Percentiles rank a stretch among this genome's conserved stretches.
phyloP scores from a whole-genome alignment of 2,113 vertebrate species.

The Propithecus coquereli region DNA sequence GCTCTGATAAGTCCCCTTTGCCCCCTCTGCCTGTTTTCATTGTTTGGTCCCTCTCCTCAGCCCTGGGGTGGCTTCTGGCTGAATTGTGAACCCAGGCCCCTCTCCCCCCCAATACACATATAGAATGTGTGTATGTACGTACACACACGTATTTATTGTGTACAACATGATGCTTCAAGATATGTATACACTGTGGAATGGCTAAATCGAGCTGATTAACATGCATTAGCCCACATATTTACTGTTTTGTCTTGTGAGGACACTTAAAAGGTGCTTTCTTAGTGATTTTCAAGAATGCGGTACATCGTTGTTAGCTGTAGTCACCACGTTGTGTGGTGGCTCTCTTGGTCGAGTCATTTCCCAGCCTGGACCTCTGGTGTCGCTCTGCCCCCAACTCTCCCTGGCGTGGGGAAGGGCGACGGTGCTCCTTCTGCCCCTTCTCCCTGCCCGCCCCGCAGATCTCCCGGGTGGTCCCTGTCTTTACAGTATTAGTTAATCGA shows the following conservation, averaged over 20 bases:
- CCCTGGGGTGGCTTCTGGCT: background rate
- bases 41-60: background rate
- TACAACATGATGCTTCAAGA: background rate
- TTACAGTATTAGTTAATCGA: background rate
- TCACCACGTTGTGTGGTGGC: no score
- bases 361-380: no score
- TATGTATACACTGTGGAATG: background rate
- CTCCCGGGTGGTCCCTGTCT: background rate
- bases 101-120: background rate
- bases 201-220: background rate
- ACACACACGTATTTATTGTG: background rate
- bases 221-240: background rate
- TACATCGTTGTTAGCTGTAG: background rate
- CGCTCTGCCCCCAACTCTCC: no score
- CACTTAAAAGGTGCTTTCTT: background rate
- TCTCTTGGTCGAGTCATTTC: background rate
- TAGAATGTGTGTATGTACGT: background rate
- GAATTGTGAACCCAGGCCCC: background rate
- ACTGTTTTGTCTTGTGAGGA: no score
- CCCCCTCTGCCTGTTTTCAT: background rate
- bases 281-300: background rate
- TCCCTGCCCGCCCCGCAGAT: fast-evolving
- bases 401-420: background rate
- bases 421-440: fast-evolving
- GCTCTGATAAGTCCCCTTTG: background rate